These are phyloP conservation scores for Orchestia grillus DNA, from an alignment of 1,140 invertebrate genomes.

Conservation along the genomic window DNA sequence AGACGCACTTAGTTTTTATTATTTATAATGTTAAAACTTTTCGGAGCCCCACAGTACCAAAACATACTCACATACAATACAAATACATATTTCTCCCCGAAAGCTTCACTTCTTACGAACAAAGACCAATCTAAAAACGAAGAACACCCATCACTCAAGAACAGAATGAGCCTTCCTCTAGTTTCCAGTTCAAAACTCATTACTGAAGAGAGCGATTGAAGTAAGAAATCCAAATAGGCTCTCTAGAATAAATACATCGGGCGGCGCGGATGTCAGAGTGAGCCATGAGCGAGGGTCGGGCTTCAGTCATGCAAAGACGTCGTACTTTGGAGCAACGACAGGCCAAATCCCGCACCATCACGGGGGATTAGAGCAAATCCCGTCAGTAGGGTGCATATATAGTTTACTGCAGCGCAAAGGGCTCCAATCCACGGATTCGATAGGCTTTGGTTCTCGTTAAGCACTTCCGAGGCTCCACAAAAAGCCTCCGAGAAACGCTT, in stretches of 20 bases:
- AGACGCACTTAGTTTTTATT: too few species aligned
- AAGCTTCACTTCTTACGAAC: too few species aligned
- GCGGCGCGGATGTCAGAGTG: not conserved
- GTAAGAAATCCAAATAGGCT: not conserved
- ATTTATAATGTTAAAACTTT: too few species aligned
- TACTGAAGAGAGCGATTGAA: not conserved
- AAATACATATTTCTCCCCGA: too few species aligned
- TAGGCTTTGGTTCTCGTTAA: conserved; percentile 54
- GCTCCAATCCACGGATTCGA: conserved; percentile 51
- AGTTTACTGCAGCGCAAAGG: conserved; percentile 52
- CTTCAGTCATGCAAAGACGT: conserved; percentile 53
- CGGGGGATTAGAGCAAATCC: conserved; percentile 46
- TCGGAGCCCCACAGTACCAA: too few species aligned
- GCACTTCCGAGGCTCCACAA: conserved; percentile 19
- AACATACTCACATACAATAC: too few species aligned
- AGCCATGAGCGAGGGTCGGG: not conserved
- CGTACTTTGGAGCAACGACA: conserved; percentile 53
- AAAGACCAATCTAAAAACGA: too few species aligned
- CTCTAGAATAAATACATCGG: not conserved
- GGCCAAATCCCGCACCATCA: conserved; percentile 50
- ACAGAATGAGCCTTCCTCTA: too few species aligned
- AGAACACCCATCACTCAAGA: too few species aligned
- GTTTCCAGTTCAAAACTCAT: not conserved
- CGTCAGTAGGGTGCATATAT: conserved; percentile 54
- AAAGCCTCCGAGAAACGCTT: conserved; percentile 14